These are phyloP conservation scores for Xestia ashworthii DNA, from an alignment of 2,888 invertebrate species.

Conservation along the genomic window DNA sequence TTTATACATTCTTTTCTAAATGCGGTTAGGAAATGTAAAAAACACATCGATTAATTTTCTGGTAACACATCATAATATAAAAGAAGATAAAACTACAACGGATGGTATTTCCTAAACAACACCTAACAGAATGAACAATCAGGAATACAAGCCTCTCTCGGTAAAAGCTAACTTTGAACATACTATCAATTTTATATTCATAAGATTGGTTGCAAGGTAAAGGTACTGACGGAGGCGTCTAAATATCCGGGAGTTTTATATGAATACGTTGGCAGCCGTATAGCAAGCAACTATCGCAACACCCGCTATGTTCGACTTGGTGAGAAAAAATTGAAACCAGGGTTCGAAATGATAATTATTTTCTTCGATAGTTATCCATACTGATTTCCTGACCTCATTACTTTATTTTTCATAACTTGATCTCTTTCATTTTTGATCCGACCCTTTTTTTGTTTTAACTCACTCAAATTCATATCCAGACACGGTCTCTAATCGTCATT, in stretches of 20 bases:
- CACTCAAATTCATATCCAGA: background rate
- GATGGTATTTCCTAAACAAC: conserved; percentile 1
- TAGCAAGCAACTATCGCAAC: background rate
- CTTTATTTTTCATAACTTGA: background rate
- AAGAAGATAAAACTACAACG: background rate
- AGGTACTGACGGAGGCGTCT: conserved; percentile 7
- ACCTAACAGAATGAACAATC: conserved; percentile 22
- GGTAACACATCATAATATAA: background rate
- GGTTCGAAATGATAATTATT: background rate
- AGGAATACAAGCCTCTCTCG: conserved; percentile 55
- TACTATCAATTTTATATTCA: conserved; percentile 54
- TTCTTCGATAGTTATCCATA: background rate
- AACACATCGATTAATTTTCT: background rate
- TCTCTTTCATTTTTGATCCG: background rate
- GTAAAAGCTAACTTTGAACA: conserved; percentile 39
- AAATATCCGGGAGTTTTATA: background rate
- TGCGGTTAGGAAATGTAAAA: conserved; percentile 13
- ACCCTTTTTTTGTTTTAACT: background rate
- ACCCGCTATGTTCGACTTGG: background rate
- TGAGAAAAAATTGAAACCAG: background rate
- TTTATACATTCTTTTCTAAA: background rate
- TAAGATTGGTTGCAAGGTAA: conserved; percentile 57
- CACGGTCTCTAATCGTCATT: background rate
- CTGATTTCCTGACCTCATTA: background rate
- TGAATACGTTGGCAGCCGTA: background rate